A percentile compares a stretch with the other conserved stretches of the same genome.
Conservation (phyloP, 2,888 invertebrate species). For the Dynastes maya region DNA sequence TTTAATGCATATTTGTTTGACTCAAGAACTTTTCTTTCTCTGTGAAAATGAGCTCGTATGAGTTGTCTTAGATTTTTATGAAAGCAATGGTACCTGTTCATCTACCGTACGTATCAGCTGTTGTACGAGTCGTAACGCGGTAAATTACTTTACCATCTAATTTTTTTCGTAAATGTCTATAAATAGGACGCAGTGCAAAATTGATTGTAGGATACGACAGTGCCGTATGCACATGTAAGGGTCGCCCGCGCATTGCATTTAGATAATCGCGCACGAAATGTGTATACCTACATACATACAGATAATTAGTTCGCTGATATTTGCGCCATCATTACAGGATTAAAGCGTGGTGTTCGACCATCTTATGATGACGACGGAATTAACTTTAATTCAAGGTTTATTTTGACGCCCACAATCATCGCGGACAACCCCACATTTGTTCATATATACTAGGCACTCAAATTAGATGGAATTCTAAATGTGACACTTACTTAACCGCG, state of each 20-base stretch:
- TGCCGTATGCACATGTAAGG: too few species aligned
- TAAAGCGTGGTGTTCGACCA: slow-evolving; percentile 52
- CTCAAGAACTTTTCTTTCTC: too few species aligned
- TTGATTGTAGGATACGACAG: slow-evolving; percentile 46
- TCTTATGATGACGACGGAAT: slow-evolving; percentile 25
- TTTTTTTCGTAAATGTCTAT: too few species aligned
- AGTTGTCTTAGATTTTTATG: too few species aligned
- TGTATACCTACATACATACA: not conserved
- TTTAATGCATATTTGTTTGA: too few species aligned
- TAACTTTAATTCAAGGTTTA: slow-evolving; percentile 53
- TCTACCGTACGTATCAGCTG: too few species aligned
- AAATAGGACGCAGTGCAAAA: not conserved
- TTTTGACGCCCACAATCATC: slow-evolving; percentile 37
- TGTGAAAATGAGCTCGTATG: too few species aligned
- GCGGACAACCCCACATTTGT: too few species aligned
- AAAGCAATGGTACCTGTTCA: too few species aligned
- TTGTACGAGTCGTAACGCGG: too few species aligned
- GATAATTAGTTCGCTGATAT: slow-evolving; percentile 55
- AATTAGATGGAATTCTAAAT: slow-evolving; percentile 43
- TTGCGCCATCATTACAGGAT: slow-evolving; percentile 55
- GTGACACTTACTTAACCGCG: not conserved
- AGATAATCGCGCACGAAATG: slow-evolving; percentile 50
- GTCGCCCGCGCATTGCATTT: slow-evolving; percentile 53
- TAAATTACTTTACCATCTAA: too few species aligned
- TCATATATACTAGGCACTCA: not conserved